These are phyloP conservation scores for Sinohyriopsis cumingii DNA, from an alignment of 2,888 invertebrate species.

Conservation along the genomic window DNA sequence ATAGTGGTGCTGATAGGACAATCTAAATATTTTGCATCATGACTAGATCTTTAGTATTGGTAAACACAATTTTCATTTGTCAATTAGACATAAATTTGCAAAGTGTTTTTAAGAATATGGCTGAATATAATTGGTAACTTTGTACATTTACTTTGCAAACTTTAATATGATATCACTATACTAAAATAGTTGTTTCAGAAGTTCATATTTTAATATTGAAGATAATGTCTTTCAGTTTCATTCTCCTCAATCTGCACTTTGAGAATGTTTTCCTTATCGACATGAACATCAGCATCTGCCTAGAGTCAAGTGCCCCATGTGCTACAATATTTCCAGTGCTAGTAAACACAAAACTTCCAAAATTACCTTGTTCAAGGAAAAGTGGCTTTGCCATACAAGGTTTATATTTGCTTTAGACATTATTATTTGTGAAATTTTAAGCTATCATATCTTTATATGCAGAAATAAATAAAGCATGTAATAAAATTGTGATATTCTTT, in stretches of 20 bases:
- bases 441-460: too few species aligned
- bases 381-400: constrained; percentile 21
- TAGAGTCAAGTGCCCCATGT: constrained; percentile 18
- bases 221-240: constrained; percentile 10
- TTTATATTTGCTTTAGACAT: constrained; percentile 1
- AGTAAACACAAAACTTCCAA: constrained; percentile 29
- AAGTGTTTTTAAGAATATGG: too few species aligned
- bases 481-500: not conserved
- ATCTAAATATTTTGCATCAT: too few species aligned
- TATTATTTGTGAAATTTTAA: too few species aligned
- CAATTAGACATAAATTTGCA: too few species aligned
- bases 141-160: too few species aligned
- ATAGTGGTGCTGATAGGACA: too few species aligned
- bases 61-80: too few species aligned
- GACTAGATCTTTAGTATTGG: too few species aligned
- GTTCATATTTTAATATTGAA: not conserved
- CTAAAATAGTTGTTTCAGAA: constrained; percentile 3
- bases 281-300: constrained; percentile 22
- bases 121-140: too few species aligned
- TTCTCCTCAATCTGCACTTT: constrained; percentile 15
- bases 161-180: not conserved
- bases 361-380: constrained; percentile 28
- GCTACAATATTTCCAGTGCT: constrained; percentile 20
- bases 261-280: constrained; percentile 20
- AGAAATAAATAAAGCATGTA: too few species aligned